Evolutionary conservation across 35 echinoderm and acorn worm species (phyloP), one percentile per base, ranked within the genome.

Genomic region (Diadema setosum): DNA sequence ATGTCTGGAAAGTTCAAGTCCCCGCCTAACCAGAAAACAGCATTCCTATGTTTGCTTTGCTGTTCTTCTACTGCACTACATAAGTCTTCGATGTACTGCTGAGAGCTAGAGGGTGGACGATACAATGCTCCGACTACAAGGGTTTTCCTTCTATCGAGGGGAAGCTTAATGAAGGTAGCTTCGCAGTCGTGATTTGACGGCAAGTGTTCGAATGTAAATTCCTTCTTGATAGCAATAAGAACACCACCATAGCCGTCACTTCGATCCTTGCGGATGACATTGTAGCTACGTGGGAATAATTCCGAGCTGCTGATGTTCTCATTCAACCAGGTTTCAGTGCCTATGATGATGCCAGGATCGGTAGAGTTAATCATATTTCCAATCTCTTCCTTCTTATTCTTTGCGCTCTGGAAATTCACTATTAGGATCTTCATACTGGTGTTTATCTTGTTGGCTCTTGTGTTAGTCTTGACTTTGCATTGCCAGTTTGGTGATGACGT

Each of bases 1-100:
- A 87, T 87, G 21, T 82, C 37, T 44, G 64, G 85, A 32, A 87
- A 5, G 41, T 87, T 87, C 7, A 87, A 32, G 55, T 87, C 85
- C 3, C 85, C 85, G 5, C 33, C 65, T 5, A 74, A 21, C 85
- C 85, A 87, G 25, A 87, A 42, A 1, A 42, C 14, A 33, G 56
- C 9, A 42, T 18, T 59, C 44, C 30, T 65, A 50, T 74, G 21
- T 12, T n/a, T 44, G 4, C 34, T 6, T 3, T 42, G 20, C 3
- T 41, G 31, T 4, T 64, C 26, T 39, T 63, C 82, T 32, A 35
- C 40, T 27, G 3, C 20, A 35, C 17, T 39, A 39, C 82, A 56
- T 3, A 85, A 64, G 16, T 60, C 12, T 33, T 85, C 31, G 26
- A 74, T 35, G 31, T 74, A 74, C 34, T 74, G 67, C 5, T 23